A percentile compares a stretch with the other conserved stretches of the same genome.
These are phyloP conservation scores for Acronicta aceris DNA, from an alignment of 2,888 invertebrate genomes.

Conservation along the genomic window DNA sequence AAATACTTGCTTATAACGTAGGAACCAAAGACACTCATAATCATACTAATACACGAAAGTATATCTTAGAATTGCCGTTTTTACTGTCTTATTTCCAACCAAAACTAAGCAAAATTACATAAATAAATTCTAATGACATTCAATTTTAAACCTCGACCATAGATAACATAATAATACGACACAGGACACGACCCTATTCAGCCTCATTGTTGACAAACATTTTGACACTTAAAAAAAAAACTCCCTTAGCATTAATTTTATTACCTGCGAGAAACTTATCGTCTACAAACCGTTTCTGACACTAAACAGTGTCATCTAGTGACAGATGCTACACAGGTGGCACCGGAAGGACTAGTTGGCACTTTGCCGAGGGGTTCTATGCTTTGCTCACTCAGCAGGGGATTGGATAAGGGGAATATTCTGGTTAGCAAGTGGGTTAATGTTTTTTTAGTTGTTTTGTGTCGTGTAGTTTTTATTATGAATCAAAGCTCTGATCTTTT, in stretches of 20 bases:
- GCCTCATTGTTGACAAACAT: constrained; percentile 36
- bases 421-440: constrained; percentile 25
- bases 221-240: constrained; percentile 24
- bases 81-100: neutral
- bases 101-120: no score
- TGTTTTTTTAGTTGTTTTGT: constrained; percentile 11
- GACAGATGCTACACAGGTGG: constrained; percentile 45
- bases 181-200: constrained; percentile 4
- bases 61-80: no score
- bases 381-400: constrained; percentile 18
- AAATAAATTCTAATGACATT: no score
- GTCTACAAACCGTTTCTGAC: constrained; percentile 15
- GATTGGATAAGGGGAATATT: constrained; percentile 25
- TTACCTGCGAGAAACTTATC: constrained; percentile 27
- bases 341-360: constrained; percentile 41
- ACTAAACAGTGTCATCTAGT: constrained; percentile 36
- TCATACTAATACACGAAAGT: no score
- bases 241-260: constrained; percentile 13
- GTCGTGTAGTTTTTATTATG: neutral
- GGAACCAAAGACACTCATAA: no score
- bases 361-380: constrained; percentile 19
- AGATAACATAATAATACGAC: constrained; percentile 6
- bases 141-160: constrained; percentile 14
- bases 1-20: no score
- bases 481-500: neutral